phyloP scores from a whole-genome alignment of 1,140 invertebrate genomes.

The Drosophila arizonae region DNA sequence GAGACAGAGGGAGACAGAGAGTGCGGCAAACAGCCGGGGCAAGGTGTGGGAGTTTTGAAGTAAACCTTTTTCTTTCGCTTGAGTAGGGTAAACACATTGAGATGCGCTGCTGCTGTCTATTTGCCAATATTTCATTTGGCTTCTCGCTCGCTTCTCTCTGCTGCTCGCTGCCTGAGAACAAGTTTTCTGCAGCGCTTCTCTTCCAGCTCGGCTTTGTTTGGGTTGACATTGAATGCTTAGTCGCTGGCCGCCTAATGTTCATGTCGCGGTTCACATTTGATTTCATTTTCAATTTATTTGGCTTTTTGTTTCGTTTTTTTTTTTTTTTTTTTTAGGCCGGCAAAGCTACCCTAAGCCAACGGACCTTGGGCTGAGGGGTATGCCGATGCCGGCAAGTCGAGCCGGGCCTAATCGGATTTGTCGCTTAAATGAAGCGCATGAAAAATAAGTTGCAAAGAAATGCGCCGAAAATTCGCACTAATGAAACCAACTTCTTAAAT shows the following conservation, averaged over 20 bases:
- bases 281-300: constrained; percentile 76
- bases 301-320: too few relatives aligned
- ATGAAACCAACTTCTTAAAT: constrained; percentile 57
- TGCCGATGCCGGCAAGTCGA: background rate
- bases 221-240: constrained; percentile 77
- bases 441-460: constrained; percentile 71
- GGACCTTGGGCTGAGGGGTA: background rate
- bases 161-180: constrained; percentile 20
- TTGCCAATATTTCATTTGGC: constrained; percentile 56
- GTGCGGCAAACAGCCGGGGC: background rate
- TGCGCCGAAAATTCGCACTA: constrained; percentile 75
- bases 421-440: constrained; percentile 77
- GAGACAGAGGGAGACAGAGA: background rate
- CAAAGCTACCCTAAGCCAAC: background rate
- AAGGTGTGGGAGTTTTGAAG: constrained; percentile 16
- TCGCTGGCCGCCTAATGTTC: constrained; percentile 78
- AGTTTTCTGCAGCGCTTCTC: constrained; percentile 4
- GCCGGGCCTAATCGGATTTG: constrained; percentile 71
- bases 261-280: constrained; percentile 79
- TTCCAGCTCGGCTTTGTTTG: background rate
- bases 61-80: constrained; percentile 37
- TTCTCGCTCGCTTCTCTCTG: background rate
- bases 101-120: constrained; percentile 56
- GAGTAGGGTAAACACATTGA: constrained; percentile 59
- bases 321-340: constrained; percentile 26